phyloP scores from a whole-genome alignment of 2,797 vertebrate genomes.

The Enteromius viviparus region DNA sequence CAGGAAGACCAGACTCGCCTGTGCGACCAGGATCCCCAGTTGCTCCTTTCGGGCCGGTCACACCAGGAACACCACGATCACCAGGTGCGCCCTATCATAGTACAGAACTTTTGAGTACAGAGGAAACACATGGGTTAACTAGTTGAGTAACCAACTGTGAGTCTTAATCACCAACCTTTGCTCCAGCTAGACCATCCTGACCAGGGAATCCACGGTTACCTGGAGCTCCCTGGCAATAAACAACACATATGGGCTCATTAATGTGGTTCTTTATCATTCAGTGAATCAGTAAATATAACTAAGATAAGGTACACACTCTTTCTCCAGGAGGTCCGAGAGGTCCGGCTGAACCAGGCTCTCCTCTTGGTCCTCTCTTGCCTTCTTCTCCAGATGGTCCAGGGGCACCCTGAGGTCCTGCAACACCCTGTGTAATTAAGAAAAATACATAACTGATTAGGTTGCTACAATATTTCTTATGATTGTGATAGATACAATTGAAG shows the following conservation, averaged over 20 bases:
- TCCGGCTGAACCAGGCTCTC: constrained; percentile 91
- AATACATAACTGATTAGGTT: constrained; percentile 33
- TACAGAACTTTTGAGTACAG: constrained; percentile 6
- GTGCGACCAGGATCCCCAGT: constrained; percentile 91
- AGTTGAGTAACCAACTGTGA: not conserved
- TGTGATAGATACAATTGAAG: not conserved
- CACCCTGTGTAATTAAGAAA: constrained; percentile 77
- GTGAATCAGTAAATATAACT: not conserved
- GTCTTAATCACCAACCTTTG: constrained; percentile 82
- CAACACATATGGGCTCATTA: constrained; percentile 43
- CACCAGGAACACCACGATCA: constrained; percentile 90
- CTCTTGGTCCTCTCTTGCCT: constrained; percentile 94
- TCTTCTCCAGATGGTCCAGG: constrained; percentile 92
- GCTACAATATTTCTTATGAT: not conserved
- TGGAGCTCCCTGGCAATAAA: constrained; percentile 84
- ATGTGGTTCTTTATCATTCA: not conserved
- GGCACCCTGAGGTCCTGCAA: constrained; percentile 87
- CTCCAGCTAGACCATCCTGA: constrained; percentile 94
- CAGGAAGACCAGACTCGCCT: constrained; percentile 93
- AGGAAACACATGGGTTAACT: not conserved
- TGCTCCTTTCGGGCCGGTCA: constrained; percentile 88
- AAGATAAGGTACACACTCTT: constrained; percentile 79
- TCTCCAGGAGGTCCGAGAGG: constrained; percentile 92
- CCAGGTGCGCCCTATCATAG: constrained; percentile 87
- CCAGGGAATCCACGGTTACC: constrained; percentile 98